Conservation (phyloP, 2,113 vertebrate species). For the Pavo muticus region DNA sequence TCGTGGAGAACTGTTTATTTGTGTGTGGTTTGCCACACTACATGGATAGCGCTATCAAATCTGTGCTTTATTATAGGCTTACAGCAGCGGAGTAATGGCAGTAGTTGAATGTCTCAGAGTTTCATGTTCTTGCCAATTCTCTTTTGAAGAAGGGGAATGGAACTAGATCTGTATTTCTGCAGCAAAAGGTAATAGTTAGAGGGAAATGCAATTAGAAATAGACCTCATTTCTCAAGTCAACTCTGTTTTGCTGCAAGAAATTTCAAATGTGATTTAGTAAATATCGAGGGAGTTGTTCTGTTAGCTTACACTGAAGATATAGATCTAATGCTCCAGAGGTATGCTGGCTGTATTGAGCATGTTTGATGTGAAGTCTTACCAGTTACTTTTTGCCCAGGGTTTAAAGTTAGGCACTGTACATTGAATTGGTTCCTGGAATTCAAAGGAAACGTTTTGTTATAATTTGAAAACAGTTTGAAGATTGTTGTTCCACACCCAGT, state of each 20-base stretch:
- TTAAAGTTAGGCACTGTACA: neutral
- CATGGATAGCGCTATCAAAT: slow-evolving; percentile 78
- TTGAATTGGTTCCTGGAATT: neutral
- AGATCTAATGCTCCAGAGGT: neutral
- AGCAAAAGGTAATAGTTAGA: slow-evolving; percentile 29
- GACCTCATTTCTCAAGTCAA: neutral
- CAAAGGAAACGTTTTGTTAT: neutral
- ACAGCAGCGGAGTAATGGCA: slow-evolving; percentile 37
- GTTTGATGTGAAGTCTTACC: neutral
- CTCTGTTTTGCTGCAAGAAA: neutral
- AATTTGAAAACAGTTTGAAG: neutral
- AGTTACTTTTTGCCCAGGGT: neutral
- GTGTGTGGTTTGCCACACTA: slow-evolving; percentile 77
- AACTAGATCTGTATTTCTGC: slow-evolving; percentile 42
- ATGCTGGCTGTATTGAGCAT: neutral
- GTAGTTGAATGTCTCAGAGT: slow-evolving; percentile 43
- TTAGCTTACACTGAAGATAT: neutral
- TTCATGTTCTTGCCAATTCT: slow-evolving; percentile 47
- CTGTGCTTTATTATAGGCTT: slow-evolving; percentile 75
- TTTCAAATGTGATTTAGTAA: slow-evolving; percentile 11
- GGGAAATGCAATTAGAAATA: slow-evolving; percentile 32
- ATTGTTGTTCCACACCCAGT: neutral
- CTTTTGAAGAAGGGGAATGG: slow-evolving; percentile 62
- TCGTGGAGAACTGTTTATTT: slow-evolving; percentile 79
- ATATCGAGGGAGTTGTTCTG: neutral